Percentiles rank a stretch among this genome's conserved stretches.
These are phyloP conservation scores for Diadema setosum DNA, from an alignment of 35 echinoderm and acorn worm species.

Conservation along the genomic window DNA sequence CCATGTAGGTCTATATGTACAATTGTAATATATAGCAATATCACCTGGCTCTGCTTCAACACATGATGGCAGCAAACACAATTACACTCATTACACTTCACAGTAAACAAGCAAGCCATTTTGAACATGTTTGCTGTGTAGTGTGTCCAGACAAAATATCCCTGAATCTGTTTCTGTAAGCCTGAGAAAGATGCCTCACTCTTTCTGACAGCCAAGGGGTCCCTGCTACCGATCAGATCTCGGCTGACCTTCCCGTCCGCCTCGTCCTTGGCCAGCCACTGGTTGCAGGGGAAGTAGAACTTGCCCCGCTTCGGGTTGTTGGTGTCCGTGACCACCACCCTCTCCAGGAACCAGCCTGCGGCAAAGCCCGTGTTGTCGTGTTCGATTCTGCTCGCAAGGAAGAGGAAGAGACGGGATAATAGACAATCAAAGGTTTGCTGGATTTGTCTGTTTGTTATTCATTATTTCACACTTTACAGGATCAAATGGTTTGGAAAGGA, in stretches of 20 bases:
- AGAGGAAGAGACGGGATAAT: not conserved
- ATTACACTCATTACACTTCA: too few species aligned
- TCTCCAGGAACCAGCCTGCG: constrained; percentile 91
- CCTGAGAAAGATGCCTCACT: constrained; percentile 43
- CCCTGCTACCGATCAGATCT: constrained; percentile 86
- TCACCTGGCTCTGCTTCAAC: too few species aligned
- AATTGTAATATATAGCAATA: too few species aligned
- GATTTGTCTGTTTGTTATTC: not conserved
- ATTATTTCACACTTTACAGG: too few species aligned
- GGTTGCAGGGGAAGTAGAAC: constrained; percentile 92
- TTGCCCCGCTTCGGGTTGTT: constrained; percentile 96
- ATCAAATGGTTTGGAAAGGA: too few species aligned
- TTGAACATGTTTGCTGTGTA: too few species aligned
- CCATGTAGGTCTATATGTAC: too few species aligned
- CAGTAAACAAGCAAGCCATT: too few species aligned
- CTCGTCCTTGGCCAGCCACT: constrained; percentile 95
- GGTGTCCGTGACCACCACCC: constrained; percentile 89
- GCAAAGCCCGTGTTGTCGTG: constrained; percentile 98
- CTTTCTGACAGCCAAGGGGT: constrained; percentile 80
- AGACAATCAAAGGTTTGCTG: not conserved
- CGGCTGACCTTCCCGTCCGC: constrained; percentile 72
- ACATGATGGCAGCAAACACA: too few species aligned
- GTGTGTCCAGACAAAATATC: too few species aligned
- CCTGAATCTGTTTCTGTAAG: too few species aligned
- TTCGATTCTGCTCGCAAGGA: too few species aligned